phyloP scores from a whole-genome alignment of 2,888 invertebrate species.

The Matsumyia berberina region DNA sequence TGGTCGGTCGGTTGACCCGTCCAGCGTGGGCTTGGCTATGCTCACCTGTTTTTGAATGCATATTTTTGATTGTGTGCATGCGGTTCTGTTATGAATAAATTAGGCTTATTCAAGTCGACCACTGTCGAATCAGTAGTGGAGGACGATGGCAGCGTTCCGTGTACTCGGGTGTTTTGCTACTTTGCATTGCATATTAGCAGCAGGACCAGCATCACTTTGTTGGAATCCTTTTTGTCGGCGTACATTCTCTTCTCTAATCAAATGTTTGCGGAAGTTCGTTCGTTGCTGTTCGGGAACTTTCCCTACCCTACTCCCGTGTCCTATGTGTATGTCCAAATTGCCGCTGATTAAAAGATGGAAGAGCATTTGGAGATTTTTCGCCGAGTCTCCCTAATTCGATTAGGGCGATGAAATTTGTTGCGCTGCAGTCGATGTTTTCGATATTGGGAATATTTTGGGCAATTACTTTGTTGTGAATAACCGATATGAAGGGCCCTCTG shows the following conservation, averaged over 20 bases:
- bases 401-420: slow-evolving; percentile 69
- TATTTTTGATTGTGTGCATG: slow-evolving; percentile 76
- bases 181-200: slow-evolving; percentile 69
- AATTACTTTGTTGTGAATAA: slow-evolving; percentile 52
- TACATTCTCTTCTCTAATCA: slow-evolving; percentile 68
- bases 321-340: slow-evolving; percentile 52
- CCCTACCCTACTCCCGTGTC: not conserved
- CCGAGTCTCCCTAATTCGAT: slow-evolving; percentile 61
- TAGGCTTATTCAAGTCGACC: slow-evolving; percentile 75
- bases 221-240: slow-evolving; percentile 51
- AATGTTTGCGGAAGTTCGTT: slow-evolving; percentile 71
- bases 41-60: slow-evolving; percentile 75
- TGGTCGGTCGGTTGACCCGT: slow-evolving; percentile 33
- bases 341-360: slow-evolving; percentile 65
- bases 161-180: slow-evolving; percentile 56
- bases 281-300: not conserved
- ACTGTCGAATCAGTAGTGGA: slow-evolving; percentile 59
- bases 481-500: slow-evolving; percentile 15
- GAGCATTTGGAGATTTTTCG: slow-evolving; percentile 65
- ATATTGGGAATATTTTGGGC: slow-evolving; percentile 57
- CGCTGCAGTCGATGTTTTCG: slow-evolving; percentile 45
- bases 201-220: slow-evolving; percentile 36
- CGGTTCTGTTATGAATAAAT: slow-evolving; percentile 76
- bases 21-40: not conserved
- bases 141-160: slow-evolving; percentile 31